Conservation (phyloP, 2,888 invertebrate species). For the Cepaea hortensis region DNA sequence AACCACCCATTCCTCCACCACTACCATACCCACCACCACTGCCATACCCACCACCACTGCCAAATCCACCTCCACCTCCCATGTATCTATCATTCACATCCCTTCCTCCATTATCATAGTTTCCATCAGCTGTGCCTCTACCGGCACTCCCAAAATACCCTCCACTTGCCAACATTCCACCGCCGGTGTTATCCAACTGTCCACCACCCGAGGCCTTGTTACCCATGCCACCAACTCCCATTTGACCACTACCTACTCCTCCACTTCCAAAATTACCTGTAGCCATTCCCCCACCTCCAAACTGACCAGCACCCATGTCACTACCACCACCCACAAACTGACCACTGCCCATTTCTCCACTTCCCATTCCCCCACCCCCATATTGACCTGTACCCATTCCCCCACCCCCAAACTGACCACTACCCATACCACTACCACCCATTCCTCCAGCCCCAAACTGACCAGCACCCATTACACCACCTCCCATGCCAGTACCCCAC, state of each 20-base stretch:
- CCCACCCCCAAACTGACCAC: neutral
- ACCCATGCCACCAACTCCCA: neutral
- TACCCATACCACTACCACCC: neutral
- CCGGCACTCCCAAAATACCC: neutral
- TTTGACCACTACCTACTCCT: neutral
- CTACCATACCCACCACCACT: neutral
- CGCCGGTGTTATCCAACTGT: neutral
- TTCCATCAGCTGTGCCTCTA: constrained; percentile 14
- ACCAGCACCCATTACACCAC: constrained; percentile 5
- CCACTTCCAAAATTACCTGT: neutral
- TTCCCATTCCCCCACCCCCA: neutral
- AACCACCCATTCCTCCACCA: neutral
- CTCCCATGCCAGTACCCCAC: neutral
- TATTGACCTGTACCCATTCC: neutral
- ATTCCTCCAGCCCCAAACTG: neutral
- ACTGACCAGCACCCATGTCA: neutral
- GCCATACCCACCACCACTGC: neutral
- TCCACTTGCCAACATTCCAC: neutral
- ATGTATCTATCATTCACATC: constrained; percentile 19
- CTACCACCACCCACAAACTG: neutral
- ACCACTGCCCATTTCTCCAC: neutral
- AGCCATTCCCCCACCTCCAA: neutral
- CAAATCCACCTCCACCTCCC: neutral
- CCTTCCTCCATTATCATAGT: neutral
- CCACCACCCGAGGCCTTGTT: neutral